Base-by-base conservation (phyloP, 2,797 vertebrate genomes). In the Sebastes hubbsi region DNA sequence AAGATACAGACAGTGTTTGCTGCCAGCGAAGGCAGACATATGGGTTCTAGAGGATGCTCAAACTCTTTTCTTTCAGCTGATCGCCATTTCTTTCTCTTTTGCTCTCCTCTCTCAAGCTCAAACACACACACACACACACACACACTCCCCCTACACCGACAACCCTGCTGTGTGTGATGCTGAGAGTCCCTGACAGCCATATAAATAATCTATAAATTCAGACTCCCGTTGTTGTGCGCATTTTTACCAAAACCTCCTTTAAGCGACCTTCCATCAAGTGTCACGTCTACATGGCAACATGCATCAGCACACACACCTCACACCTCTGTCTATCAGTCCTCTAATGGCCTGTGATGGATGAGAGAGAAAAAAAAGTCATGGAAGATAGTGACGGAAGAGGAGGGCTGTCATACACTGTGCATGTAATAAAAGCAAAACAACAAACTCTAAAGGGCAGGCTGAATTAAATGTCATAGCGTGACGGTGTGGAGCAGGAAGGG, bases 191-290 rank as follows among this genome's bases (percentile, higher is more conserved):
- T 85, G 94, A 95, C 96, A 96, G 87, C 81, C 89, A 74, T 83
- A 95, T 96, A 92, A 96, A 96, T 96, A 95, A 96, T 96, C 94
- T 85, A 95, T 94, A 95, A 90, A 22, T 89, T 87, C 90, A 78
- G 82, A 81, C 75, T 84, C 83, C 77, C 62, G 71, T 87, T 81
- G 81, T 67, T 8, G 4, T 56, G 64, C 6, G 4, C 52, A 30
- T 85, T 87, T 84, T 85, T 29, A 27, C 71, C 72, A n/a, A 81
- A 88, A 73, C 67, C 71, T 75, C 77, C 87, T 85, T 85, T 72
- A 46, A 73, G 79, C 61, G 12, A 88, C 84, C 88, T 91, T 54
- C 70, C 82, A 70, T 83, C 27, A 70, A 83, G 87, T 79, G 91
- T 93, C 81, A 74, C 20, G 18, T 83, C 65, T 25, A 60, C 72